These are phyloP conservation scores for Entelurus aequoreus DNA, from an alignment of 2,113 vertebrate species.

Conservation along the genomic window DNA sequence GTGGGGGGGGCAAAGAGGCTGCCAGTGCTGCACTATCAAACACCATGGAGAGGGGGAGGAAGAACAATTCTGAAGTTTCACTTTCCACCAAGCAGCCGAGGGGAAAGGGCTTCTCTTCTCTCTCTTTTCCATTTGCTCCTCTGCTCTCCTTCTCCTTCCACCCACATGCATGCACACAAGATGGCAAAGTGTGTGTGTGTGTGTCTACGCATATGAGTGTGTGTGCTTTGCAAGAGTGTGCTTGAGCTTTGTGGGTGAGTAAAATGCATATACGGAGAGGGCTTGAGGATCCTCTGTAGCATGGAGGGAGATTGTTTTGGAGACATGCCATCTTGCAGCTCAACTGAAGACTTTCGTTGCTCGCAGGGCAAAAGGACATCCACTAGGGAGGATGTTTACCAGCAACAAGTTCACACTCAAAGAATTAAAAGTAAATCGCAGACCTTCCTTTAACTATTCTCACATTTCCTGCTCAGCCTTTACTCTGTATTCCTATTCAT, in stretches of 20 bases:
- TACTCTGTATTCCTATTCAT: conserved; percentile 25
- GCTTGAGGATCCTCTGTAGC: conserved; percentile 59
- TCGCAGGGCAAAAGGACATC: conserved; percentile 48
- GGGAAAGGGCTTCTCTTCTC: conserved; percentile 68
- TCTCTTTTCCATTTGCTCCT: conserved; percentile 62
- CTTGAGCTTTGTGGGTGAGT: conserved; percentile 39
- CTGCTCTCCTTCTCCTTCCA: conserved; percentile 71
- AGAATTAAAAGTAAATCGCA: conserved; percentile 22
- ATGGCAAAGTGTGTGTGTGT: conserved; percentile 48
- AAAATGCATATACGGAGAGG: conserved; percentile 62
- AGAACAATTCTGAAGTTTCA: conserved; percentile 67
- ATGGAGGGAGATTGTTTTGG: conserved; percentile 63
- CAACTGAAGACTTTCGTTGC: conserved; percentile 46
- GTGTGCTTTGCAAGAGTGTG: conserved; percentile 27
- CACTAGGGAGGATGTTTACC: conserved; percentile 42
- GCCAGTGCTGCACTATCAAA: conserved; percentile 67
- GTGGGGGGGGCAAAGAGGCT: conserved; percentile 52
- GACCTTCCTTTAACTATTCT: conserved; percentile 19
- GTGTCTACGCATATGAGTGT: conserved; percentile 42
- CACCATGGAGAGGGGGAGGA: conserved; percentile 63
- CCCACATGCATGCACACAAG: conserved; percentile 65
- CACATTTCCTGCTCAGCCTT: conserved; percentile 14
- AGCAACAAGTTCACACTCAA: conserved; percentile 44
- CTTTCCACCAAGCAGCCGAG: conserved; percentile 59
- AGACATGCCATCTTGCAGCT: conserved; percentile 63